These are phyloP conservation scores for Acromyrmex heyeri DNA, from an alignment of 1,140 invertebrate species.

Conservation along the genomic window DNA sequence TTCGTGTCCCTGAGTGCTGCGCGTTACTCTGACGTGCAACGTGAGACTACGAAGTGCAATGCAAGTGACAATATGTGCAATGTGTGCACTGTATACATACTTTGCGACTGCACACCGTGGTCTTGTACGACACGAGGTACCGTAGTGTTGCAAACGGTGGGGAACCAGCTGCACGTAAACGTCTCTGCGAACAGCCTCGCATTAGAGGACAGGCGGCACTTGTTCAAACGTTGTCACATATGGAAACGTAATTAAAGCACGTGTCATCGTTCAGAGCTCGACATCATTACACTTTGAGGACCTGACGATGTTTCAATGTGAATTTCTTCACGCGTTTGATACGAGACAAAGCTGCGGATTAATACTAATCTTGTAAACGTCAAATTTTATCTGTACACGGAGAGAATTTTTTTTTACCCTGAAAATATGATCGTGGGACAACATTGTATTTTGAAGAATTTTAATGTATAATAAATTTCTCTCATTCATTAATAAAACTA, in stretches of 20 bases:
- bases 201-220: conserved; percentile 40
- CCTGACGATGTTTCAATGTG: neutral
- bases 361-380: neutral
- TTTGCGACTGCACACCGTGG: neutral
- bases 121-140: conserved; percentile 1
- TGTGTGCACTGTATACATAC: neutral
- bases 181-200: neutral
- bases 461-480: too few relatives aligned
- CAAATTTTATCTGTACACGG: neutral
- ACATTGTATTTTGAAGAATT: too few relatives aligned
- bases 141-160: neutral
- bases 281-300: conserved; percentile 8
- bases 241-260: conserved; percentile 48
- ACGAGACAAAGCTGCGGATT: neutral
- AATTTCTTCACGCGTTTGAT: neutral
- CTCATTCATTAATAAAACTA: too few relatives aligned
- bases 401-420: too few relatives aligned
- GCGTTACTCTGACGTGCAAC: neutral
- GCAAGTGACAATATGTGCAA: conserved; percentile 12
- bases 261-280: conserved; percentile 12
- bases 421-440: too few relatives aligned
- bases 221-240: conserved; percentile 53
- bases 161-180: conserved; percentile 27
- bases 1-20: neutral
- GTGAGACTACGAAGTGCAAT: conserved; percentile 18